Base-by-base conservation (phyloP, 2,113 vertebrate species). In the Leptobrachium leishanense region DNA sequence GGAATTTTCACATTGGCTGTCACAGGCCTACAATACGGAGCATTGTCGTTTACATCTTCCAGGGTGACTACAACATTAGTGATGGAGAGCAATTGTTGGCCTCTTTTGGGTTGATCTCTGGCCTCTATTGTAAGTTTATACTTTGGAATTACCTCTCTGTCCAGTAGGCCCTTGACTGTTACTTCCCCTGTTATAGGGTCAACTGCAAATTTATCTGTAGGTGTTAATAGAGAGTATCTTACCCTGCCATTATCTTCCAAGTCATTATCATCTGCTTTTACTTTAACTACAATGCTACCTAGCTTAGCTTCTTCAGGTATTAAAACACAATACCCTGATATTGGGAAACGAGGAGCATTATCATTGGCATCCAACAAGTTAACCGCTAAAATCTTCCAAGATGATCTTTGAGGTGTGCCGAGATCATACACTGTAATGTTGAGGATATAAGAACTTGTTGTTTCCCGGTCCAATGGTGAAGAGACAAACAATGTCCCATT, bases 371-470 rank as follows among this genome's bases (percentile, higher is more conserved):
- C 98, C 85, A 94, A 74, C 75, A 99, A 87, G n/a, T 93, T 96
- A 73, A 99, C 92, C 0, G 93, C 94, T 70, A 99, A 69, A 0
- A 97, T 90, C 82, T 96, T 98, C 97, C 97, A 99, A 0, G 94
- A 92, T 0, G 96, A 95, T 44, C 86, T 95, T 57, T 94, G 96
- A 39, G 95, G 97, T 3, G 41, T 90, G 72, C 98, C 98, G 42
- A 98, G 89, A 79, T 99, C 98, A 0, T 92, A 96, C n/a, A 94
- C 95, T 0, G 97, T 98, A 83, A 98, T 86, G 76, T 99, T 99
- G 80, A 99, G 89, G 82, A 96, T 93, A 76, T 97, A 98, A 85
- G 96, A 96, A 67, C 88, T 93, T 82, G 92, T 96, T 71, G 20
- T 84, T 85, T 99, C 98, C 71, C 95, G 90, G 85, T 99, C 97